Percentiles rank a stretch among this genome's conserved stretches.
Conservation (phyloP, 2,113 vertebrate genomes). For the Bungarus multicinctus region DNA sequence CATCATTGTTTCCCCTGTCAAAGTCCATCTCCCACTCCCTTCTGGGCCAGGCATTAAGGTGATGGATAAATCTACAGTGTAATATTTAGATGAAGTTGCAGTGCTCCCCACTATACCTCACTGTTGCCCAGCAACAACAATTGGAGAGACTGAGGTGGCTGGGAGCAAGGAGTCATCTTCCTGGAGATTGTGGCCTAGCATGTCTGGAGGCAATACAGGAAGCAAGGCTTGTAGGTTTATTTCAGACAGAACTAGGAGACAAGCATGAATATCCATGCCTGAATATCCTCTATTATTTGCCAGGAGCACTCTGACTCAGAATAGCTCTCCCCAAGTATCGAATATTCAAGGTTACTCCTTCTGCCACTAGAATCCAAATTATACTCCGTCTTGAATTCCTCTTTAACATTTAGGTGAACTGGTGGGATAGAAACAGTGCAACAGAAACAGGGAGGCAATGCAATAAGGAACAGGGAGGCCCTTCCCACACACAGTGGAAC, state of each 20-base stretch:
- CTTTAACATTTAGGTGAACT: background rate
- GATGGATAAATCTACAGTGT: background rate
- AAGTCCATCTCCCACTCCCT: background rate
- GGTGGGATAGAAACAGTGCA: background rate
- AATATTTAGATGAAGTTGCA: background rate
- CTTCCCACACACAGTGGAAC: background rate
- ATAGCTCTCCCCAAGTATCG: background rate
- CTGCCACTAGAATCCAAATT: background rate
- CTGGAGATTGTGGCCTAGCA: background rate
- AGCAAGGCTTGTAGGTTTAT: background rate
- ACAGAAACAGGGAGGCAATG: background rate
- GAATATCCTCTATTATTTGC: background rate
- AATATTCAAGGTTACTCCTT: background rate
- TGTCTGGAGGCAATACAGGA: background rate
- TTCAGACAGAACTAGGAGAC: background rate
- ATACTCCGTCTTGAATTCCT: background rate
- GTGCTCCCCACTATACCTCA: background rate
- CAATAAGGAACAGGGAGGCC: background rate
- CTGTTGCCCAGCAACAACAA: background rate
- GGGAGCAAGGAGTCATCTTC: background rate
- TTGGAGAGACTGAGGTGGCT: background rate
- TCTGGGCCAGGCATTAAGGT: background rate
- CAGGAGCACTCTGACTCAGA: background rate
- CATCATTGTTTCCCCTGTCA: background rate
- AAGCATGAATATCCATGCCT: background rate